Evolutionary conservation across 2,797 vertebrate genomes (phyloP).

Genomic region (Eidolon dupreanum): DNA sequence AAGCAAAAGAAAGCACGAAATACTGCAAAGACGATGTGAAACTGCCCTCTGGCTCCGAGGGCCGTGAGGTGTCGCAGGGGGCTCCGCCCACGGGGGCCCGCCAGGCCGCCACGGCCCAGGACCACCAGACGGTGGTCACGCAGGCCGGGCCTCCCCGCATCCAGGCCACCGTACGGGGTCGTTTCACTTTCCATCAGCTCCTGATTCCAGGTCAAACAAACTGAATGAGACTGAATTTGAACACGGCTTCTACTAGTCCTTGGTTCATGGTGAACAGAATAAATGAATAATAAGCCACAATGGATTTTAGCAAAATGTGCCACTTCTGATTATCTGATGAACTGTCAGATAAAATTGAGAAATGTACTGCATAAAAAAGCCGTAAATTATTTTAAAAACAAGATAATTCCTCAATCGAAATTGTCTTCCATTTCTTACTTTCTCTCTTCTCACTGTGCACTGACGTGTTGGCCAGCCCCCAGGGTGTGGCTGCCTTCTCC

Average conservation of each 20-base stretch:
- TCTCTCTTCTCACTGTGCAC: not conserved
- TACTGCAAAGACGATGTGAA: not conserved
- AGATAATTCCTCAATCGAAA: not conserved
- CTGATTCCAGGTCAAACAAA: not conserved
- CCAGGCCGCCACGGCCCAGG: not conserved
- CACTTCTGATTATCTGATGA: constrained; percentile 34
- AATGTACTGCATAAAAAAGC: not conserved
- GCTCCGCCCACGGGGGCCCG: not conserved
- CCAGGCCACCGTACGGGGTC: not conserved
- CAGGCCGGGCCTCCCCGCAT: not conserved
- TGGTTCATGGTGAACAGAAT: not conserved
- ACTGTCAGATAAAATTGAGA: not conserved
- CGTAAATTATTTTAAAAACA: not conserved
- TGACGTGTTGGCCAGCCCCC: not conserved
- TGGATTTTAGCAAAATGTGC: not conserved
- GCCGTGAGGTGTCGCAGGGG: not conserved
- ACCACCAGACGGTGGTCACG: not conserved
- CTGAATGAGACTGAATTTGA: constrained; percentile 6
- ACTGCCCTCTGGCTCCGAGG: not conserved
- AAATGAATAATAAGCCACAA: not conserved
- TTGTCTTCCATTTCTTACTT: not conserved
- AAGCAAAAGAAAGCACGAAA: not conserved
- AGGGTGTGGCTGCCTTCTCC: not conserved
- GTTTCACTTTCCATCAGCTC: not conserved
- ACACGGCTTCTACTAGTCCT: not conserved